Conservation (phyloP, 2,797 vertebrate genomes). For the Macroramphosus scolopax region DNA sequence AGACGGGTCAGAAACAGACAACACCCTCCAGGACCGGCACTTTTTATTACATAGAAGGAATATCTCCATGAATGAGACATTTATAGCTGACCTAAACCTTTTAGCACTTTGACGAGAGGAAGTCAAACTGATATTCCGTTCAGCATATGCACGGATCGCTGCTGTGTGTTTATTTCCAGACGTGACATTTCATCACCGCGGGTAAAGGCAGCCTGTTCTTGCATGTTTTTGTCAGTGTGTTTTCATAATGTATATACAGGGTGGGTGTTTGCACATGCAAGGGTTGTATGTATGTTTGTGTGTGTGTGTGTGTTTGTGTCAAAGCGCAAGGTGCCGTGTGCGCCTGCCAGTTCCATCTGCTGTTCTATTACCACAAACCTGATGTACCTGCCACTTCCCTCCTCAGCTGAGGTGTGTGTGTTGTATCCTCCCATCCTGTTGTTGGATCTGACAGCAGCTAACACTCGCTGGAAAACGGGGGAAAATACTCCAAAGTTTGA, state of each 20-base stretch:
- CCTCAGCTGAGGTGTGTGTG: slow-evolving; percentile 54
- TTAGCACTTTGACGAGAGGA: slow-evolving; percentile 24
- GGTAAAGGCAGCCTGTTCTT: slow-evolving; percentile 59
- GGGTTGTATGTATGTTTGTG: slow-evolving; percentile 31
- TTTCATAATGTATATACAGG: slow-evolving; percentile 47
- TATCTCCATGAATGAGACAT: slow-evolving; percentile 6
- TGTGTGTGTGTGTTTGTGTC: slow-evolving; percentile 47
- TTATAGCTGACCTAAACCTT: slow-evolving; percentile 38
- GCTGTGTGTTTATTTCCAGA: slow-evolving; percentile 57
- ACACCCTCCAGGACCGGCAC: slow-evolving; percentile 27
- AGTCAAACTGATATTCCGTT: slow-evolving; percentile 29
- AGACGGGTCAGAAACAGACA: slow-evolving; percentile 52
- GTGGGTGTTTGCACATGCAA: slow-evolving; percentile 36
- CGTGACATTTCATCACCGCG: slow-evolving; percentile 45
- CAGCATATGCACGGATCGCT: slow-evolving; percentile 15
- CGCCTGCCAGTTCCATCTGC: slow-evolving; percentile 70
- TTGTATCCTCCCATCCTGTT: slow-evolving; percentile 59
- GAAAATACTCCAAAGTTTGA: slow-evolving; percentile 53
- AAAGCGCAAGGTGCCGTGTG: slow-evolving; percentile 54
- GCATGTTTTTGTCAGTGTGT: slow-evolving; percentile 44
- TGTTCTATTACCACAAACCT: slow-evolving; percentile 67
- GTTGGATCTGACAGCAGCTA: slow-evolving; percentile 70
- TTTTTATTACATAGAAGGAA: slow-evolving; percentile 9
- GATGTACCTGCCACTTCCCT: slow-evolving; percentile 73
- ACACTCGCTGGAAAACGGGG: slow-evolving; percentile 47